Evolutionary conservation across 2,113 vertebrate species (phyloP).

Genomic region (Mesitornis unicolor): DNA sequence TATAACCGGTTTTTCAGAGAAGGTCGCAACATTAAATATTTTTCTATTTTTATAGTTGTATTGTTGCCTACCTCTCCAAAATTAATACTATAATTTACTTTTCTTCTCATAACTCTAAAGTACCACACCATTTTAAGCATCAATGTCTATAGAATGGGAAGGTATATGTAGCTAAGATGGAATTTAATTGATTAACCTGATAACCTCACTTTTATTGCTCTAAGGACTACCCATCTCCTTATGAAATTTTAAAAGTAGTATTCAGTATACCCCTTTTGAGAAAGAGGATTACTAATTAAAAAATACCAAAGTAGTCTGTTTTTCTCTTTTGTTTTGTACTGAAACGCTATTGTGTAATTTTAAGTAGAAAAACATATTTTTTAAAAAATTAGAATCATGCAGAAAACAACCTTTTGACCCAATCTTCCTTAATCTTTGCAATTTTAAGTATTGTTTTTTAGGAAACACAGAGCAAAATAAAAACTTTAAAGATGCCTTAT

Average conservation of each 20-base stretch:
- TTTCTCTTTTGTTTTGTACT: not conserved
- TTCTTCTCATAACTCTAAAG: not conserved
- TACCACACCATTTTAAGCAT: not conserved
- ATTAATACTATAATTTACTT: not conserved
- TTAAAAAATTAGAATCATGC: not conserved
- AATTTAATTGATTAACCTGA: not conserved
- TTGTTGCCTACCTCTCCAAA: not conserved
- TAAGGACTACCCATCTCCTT: not conserved
- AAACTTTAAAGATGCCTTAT: not conserved
- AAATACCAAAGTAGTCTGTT: not conserved
- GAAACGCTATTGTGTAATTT: not conserved
- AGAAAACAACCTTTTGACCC: not conserved
- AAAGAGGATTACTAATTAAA: not conserved
- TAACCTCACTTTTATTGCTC: not conserved
- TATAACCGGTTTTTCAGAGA: not conserved
- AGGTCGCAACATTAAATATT: fast-evolving
- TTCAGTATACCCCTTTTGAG: not conserved
- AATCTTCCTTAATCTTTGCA: not conserved
- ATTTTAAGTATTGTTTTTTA: not conserved
- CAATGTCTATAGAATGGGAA: not conserved
- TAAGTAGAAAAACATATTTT: not conserved
- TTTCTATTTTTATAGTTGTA: not conserved
- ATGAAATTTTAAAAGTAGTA: not conserved
- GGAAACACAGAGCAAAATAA: not conserved
- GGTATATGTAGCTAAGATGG: not conserved